phyloP scores from a whole-genome alignment of 2,888 invertebrate species.

The Salpingus planirostris region DNA sequence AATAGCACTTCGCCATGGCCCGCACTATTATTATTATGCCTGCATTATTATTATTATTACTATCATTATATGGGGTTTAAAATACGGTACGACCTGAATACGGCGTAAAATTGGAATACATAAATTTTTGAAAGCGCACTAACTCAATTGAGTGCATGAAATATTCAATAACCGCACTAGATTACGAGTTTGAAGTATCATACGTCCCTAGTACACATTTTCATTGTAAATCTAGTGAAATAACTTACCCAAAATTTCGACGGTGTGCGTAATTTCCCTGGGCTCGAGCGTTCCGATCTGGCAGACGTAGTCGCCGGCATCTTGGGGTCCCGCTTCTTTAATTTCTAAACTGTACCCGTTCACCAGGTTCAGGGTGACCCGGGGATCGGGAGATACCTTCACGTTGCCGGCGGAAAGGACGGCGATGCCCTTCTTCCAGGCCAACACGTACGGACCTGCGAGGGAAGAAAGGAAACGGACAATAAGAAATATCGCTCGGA shows the following conservation, averaged over 20 bases:
- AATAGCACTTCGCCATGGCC: no score
- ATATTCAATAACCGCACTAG: constrained; percentile 4
- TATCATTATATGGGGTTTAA: no score
- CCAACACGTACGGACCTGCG: constrained; percentile 53
- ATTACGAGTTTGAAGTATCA: no score
- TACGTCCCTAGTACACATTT: not conserved
- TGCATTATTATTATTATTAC: no score
- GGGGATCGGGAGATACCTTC: constrained; percentile 56
- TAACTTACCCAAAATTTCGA: constrained; percentile 57
- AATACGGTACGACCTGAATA: no score
- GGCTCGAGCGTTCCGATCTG: constrained; percentile 58
- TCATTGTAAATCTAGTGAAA: constrained; percentile 1
- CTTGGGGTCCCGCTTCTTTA: constrained; percentile 53
- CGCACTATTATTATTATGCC: no score
- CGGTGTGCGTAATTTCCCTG: constrained; percentile 56
- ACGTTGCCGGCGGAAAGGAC: constrained; percentile 55
- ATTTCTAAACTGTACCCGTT: constrained; percentile 58
- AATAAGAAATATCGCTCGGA: constrained; percentile 12
- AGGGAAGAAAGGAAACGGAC: constrained; percentile 8
- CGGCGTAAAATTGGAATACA: no score
- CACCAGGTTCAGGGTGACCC: constrained; percentile 51
- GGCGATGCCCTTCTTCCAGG: constrained; percentile 59
- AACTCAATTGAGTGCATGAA: no score
- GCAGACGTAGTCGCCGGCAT: constrained; percentile 60
- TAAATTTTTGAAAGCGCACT: no score